Evolutionary conservation across 2,797 vertebrate species (phyloP), one percentile per base, ranked within the genome.

Genomic region (Sebastes diaconus): DNA sequence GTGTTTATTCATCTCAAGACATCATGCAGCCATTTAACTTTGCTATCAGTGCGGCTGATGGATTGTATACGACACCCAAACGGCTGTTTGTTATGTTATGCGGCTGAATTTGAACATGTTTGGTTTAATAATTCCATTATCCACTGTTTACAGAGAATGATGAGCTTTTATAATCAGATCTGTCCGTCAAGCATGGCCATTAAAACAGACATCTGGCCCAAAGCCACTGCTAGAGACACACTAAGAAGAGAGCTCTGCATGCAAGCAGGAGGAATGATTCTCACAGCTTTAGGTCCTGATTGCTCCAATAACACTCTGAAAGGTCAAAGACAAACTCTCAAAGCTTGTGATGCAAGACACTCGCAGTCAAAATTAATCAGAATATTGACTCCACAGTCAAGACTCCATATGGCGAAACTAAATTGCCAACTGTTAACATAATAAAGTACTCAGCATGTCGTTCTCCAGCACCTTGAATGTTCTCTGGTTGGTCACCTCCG

Each of bases 341-440:
- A 71, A 32, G 42, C 29, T 46, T 73, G 25, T 68, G 69, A 68
- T 59, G 69, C 10, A 0, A 75, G 29, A 32, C 42, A 32, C 66
- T 75, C 55, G 8, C 25, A 34, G 30, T 72, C 32, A 66, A 80
- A 80, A 76, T 68, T 67, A 80, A 65, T 69, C 66, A n/a, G 32
- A 71, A 57, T 55, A 76, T 76, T 61, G 36, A 81, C 66, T 72
- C 29, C 22, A 64, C 58, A 71, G 36, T 81, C 67, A 72, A 69
- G 68, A 69, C 72, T 75, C 80, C 87, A 87, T 68, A 80, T 68
- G 81, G 74, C 14, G 27, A 77, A 72, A 73, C 83, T 71, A 42
- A 80, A 79, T 68, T 72, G 72, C 84, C 87, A 85, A 84, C 82
- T 91, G 80, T 74, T 84, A 68, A 81, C 77, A 67, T 76, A 85